Evolutionary conservation across 2,113 vertebrate species (phyloP).

Genomic region (Xiphorhynchus elegans): DNA sequence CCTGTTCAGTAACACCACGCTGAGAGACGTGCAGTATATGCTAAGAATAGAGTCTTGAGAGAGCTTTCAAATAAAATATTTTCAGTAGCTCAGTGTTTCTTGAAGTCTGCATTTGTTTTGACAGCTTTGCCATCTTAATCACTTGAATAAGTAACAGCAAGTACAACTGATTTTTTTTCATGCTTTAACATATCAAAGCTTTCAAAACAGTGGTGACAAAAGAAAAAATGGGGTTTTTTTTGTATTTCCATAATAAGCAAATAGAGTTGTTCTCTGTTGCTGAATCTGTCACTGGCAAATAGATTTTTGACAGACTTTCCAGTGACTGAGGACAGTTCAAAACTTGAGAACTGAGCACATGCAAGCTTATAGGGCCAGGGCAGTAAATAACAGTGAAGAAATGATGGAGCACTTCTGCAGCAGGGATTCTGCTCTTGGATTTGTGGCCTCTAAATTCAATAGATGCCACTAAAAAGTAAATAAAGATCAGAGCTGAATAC

Average conservation of each 20-base stretch:
- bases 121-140: background rate
- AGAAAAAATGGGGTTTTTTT: background rate
- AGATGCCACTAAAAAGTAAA: background rate
- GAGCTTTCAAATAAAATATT: background rate
- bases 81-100: background rate
- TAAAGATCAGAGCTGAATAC: background rate
- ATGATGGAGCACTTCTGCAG: background rate
- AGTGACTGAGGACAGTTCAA: background rate
- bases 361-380: background rate
- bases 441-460: background rate
- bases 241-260: background rate
- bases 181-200: background rate
- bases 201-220: background rate
- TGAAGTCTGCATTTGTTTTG: background rate
- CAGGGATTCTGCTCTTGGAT: background rate
- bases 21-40: background rate
- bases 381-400: background rate
- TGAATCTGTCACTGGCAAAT: background rate
- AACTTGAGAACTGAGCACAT: background rate
- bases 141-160: background rate
- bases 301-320: background rate
- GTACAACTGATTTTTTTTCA: background rate
- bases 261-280: background rate
- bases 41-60: background rate
- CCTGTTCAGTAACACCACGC: background rate